Evolutionary conservation across 92 coral and sea anemone species (phyloP).

Genomic region (Epizoanthus scotinus): DNA sequence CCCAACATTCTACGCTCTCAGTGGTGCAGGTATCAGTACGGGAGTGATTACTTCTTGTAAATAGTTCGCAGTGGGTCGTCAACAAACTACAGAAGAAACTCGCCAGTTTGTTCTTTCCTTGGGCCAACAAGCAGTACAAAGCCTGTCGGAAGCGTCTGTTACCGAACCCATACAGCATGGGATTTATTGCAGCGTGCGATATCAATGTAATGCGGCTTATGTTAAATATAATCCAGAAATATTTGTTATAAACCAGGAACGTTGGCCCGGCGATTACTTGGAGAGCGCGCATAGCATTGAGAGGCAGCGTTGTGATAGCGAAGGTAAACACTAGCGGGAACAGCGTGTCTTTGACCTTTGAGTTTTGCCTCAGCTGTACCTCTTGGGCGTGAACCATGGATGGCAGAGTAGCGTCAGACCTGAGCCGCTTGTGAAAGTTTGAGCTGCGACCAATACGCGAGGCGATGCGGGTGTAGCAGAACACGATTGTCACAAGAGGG

Average conservation of each 20-base stretch:
- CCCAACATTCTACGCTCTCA: conserved; percentile 16
- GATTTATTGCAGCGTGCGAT: conserved; percentile 34
- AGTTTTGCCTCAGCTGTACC: conserved; percentile 15
- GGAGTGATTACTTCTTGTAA: not conserved
- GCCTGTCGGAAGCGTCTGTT: conserved; percentile 36
- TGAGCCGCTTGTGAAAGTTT: conserved; percentile 15
- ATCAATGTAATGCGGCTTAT: conserved; percentile 30
- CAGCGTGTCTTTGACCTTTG: conserved; percentile 19
- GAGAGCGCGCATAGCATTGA: conserved; percentile 19
- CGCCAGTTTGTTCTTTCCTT: not conserved
- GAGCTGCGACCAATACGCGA: conserved; percentile 25
- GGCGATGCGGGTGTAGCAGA: conserved; percentile 19
- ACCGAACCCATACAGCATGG: conserved; percentile 17
- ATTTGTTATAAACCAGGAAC: not conserved
- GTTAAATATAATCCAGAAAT: conserved; percentile 4
- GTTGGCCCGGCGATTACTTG: not conserved
- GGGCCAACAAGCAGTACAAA: conserved; percentile 1
- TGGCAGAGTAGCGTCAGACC: not conserved
- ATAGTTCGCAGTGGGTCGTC: not conserved
- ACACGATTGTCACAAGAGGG: conserved; percentile 15
- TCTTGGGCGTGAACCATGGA: not conserved
- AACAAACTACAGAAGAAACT: not conserved
- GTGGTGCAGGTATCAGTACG: not conserved
- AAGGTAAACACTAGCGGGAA: conserved; percentile 13
- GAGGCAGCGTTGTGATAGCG: conserved; percentile 22